phyloP scores from a whole-genome alignment of 2,888 invertebrate genomes.

The Erebia ligea region DNA sequence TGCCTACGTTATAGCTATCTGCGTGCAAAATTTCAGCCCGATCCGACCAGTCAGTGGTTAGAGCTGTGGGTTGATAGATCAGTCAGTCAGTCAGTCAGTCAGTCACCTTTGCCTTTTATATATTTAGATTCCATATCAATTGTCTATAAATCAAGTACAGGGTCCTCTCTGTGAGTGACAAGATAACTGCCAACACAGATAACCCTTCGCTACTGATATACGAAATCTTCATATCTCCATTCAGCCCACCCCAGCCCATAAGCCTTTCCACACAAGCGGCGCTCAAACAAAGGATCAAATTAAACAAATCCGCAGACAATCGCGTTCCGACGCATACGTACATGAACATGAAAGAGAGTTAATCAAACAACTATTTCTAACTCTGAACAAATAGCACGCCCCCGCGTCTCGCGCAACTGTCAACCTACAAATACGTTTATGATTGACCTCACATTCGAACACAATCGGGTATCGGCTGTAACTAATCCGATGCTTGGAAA shows the following conservation, averaged over 20 bases:
- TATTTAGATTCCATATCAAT: neutral
- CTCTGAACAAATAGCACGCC: conserved; percentile 59
- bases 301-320: conserved; percentile 80
- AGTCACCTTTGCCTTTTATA: too few relatives aligned
- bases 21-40: too few relatives aligned
- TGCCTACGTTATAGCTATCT: too few relatives aligned
- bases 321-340: conserved; percentile 67
- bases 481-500: conserved; percentile 67
- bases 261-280: conserved; percentile 75
- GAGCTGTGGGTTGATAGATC: too few relatives aligned
- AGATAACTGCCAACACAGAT: conserved; percentile 51
- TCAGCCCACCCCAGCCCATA: conserved; percentile 55
- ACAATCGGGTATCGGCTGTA: conserved; percentile 45
- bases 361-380: conserved; percentile 77
- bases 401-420: conserved; percentile 69
- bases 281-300: conserved; percentile 81
- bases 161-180: conserved; percentile 66
- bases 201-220: conserved; percentile 67
- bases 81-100: too few relatives aligned
- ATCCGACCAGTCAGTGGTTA: too few relatives aligned
- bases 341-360: conserved; percentile 81
- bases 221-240: conserved; percentile 64
- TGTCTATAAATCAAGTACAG: conserved; percentile 56
- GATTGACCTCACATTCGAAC: conserved; percentile 63
- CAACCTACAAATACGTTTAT: conserved; percentile 67